Evolutionary conservation across 2,797 vertebrate species (phyloP), one percentile per base, ranked within the genome.

Genomic region (Cyprinella venusta): DNA sequence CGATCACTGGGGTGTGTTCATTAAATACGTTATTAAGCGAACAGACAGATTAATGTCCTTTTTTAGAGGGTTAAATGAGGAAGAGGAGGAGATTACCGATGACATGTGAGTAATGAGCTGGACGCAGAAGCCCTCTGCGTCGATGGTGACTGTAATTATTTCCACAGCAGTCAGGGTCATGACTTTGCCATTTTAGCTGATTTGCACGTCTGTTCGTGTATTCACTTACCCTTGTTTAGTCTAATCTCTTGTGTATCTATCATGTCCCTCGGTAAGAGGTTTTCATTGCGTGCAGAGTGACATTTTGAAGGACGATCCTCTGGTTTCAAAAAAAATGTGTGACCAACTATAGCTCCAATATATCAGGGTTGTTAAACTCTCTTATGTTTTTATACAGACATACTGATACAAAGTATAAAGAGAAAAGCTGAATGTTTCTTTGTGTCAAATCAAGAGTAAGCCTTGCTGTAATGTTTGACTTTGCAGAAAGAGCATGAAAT

Each of bases 81-180:
- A 83, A 72, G 67, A 79, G 76, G 69, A 72, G 56, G 67, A 65
- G 84, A 82, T 85, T 82, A 85, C 19, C 9, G 56, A 33, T 48
- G 80, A 67, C 81, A 50, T 79, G 76, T 75, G 80, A 86, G 68
- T 82, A 78, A 79, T 86, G 80, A 78, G 80, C 70, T 65, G 61
- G 61, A 79, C 61, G 21, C 77, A 61, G 42, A 67, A 79, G 69
- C 50, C 76, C 59, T 78, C 68, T 85, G 79, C 26, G 65, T 85
- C 45, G 24, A 74, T 77, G 67, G 72, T 65, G 56, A 75, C 81
- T 74, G 84, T 72, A 79, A 86, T 82, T 86, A 83, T 83, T 79
- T 79, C 69, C 61, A 82, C 76, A 82, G 71, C 81, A 74, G 61
- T 75, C 69, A 63, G 84, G 84, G 84, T 86, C 84, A 83, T 74